Evolutionary conservation across 2,888 invertebrate species (phyloP).

Genomic region (Conops quadrifasciatus): DNA sequence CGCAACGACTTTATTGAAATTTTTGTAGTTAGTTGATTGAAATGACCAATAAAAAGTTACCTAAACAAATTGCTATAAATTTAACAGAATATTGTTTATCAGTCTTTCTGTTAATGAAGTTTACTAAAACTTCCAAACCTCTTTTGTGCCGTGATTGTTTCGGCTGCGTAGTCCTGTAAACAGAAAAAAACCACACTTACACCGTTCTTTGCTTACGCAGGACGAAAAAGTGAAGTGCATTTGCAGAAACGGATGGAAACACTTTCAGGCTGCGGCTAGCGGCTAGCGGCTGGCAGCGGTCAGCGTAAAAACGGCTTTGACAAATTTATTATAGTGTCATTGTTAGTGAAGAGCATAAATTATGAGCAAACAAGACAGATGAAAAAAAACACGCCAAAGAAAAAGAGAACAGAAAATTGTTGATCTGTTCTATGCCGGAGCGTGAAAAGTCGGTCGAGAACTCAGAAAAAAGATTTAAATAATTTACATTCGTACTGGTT

Average conservation of each 20-base stretch:
- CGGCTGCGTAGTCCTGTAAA: not conserved
- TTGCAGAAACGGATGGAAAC: slow-evolving; percentile 10
- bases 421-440: slow-evolving; percentile 11
- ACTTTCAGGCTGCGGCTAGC: not conserved
- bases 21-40: too few relatives aligned
- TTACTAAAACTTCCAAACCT: too few relatives aligned
- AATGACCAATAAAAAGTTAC: too few relatives aligned
- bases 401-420: slow-evolving; percentile 17
- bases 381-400: too few relatives aligned
- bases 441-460: not conserved
- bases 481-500: slow-evolving; percentile 9
- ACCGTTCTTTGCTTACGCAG: slow-evolving; percentile 3
- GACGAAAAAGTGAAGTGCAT: slow-evolving; percentile 13
- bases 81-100: too few relatives aligned
- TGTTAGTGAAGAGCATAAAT: slow-evolving; percentile 21
- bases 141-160: too few relatives aligned
- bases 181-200: not conserved
- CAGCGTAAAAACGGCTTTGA: slow-evolving; percentile 4
- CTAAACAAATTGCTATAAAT: too few relatives aligned
- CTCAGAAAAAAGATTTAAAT: not conserved
- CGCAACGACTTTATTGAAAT: too few relatives aligned
- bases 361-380: too few relatives aligned
- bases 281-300: too few relatives aligned
- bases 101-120: too few relatives aligned
- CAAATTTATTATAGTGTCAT: slow-evolving; percentile 21